Evolutionary conservation across 1,140 invertebrate species (phyloP).

Genomic region (Drosophila tsacasi): DNA sequence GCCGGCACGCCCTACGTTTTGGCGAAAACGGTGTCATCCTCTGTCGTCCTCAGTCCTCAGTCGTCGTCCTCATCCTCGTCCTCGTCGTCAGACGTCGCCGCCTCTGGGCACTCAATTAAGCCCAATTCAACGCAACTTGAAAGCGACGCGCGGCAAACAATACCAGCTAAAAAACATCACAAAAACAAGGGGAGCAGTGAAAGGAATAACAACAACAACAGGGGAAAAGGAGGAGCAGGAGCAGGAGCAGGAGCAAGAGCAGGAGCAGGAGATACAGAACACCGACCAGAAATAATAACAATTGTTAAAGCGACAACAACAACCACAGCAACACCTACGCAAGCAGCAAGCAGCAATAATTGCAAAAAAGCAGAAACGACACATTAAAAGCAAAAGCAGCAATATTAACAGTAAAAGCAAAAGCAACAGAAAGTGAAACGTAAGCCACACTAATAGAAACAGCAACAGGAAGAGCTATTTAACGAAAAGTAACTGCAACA

Average conservation of each 20-base stretch:
- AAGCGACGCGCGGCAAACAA: conserved; percentile 44
- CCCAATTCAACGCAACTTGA: conserved; percentile 72
- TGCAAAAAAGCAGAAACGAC: not conserved
- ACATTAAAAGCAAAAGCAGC: not conserved
- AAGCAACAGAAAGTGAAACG: not conserved
- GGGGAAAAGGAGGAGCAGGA: not conserved
- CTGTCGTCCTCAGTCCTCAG: conserved; percentile 10
- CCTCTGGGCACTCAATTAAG: conserved; percentile 78
- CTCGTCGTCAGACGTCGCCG: conserved; percentile 41
- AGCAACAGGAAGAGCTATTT: not conserved
- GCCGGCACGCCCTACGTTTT: conserved; percentile 19
- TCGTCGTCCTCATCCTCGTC: not conserved
- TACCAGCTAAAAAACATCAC: conserved; percentile 21
- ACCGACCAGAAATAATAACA: not conserved
- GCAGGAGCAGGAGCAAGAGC: not conserved
- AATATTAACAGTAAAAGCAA: not conserved
- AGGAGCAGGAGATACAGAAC: not conserved
- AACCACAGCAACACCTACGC: not conserved
- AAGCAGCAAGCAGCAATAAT: not conserved
- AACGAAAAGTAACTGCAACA: not conserved
- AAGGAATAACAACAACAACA: not conserved
- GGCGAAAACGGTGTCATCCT: conserved; percentile 29
- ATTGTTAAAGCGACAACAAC: not conserved
- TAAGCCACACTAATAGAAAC: not conserved
- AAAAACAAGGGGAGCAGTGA: conserved; percentile 5